phyloP scores from a whole-genome alignment of 2,888 invertebrate genomes.

The Tetranychus truncatus region DNA sequence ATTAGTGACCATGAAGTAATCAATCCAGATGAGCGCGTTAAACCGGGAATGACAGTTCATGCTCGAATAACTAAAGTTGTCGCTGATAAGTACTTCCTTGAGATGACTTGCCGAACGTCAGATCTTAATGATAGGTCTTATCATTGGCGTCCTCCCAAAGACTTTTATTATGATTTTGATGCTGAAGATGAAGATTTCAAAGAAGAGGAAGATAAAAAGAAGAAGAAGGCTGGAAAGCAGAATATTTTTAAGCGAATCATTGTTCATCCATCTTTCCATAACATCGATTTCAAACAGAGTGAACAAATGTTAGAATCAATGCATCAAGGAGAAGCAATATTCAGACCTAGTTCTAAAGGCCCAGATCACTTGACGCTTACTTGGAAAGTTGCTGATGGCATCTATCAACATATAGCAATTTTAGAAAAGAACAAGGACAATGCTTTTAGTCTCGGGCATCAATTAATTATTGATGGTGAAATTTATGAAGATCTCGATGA shows the following conservation, averaged over 20 bases:
- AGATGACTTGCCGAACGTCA: constrained; percentile 78
- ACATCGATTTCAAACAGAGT: constrained; percentile 78
- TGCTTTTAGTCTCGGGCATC: constrained; percentile 74
- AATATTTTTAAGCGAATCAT: constrained; percentile 88
- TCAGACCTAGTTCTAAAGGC: constrained; percentile 91
- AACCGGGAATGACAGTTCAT: constrained; percentile 40
- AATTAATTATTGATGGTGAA: constrained; percentile 56
- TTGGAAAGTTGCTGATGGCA: constrained; percentile 88
- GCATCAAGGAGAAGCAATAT: constrained; percentile 90
- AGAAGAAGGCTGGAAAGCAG: constrained; percentile 52
- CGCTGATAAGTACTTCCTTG: constrained; percentile 75
- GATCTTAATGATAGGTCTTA: constrained; percentile 75
- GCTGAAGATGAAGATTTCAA: constrained; percentile 58
- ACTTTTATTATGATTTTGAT: constrained; percentile 74
- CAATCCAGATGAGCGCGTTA: constrained; percentile 79
- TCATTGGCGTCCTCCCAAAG: constrained; percentile 59
- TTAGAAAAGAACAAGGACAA: constrained; percentile 89
- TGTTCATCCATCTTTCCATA: constrained; percentile 90
- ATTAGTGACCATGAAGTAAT: constrained; percentile 64
- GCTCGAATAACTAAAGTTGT: constrained; percentile 86
- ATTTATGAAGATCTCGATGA: constrained; percentile 80
- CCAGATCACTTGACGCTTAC: constrained; percentile 88
- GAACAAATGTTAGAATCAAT: constrained; percentile 71
- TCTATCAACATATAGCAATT: constrained; percentile 90
- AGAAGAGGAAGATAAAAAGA: constrained; percentile 52